Conservation (phyloP, 1,140 invertebrate genomes). For the Leptinotarsa defecta region DNA sequence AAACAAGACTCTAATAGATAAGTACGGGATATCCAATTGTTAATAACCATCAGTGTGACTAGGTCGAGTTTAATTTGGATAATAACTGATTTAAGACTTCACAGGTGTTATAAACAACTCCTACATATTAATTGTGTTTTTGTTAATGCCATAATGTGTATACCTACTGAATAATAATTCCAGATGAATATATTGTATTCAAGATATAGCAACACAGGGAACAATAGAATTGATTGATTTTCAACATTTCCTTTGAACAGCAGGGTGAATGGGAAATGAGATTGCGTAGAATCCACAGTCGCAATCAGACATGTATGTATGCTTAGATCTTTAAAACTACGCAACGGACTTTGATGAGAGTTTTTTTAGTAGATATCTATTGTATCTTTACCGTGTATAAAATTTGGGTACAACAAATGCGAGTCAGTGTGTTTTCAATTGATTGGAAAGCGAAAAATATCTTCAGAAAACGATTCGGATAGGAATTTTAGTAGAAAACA, state of each 20-base stretch:
- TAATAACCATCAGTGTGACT: conserved; percentile 9
- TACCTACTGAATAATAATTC: not conserved
- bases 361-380: too few relatives aligned
- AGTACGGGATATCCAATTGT: conserved; percentile 20
- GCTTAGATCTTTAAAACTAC: too few relatives aligned
- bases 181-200: not conserved
- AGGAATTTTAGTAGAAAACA: too few relatives aligned
- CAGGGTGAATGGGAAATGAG: not conserved
- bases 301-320: not conserved
- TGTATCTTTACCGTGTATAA: too few relatives aligned
- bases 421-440: too few relatives aligned
- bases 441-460: too few relatives aligned
- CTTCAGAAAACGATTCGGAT: too few relatives aligned
- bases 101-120: conserved; percentile 9
- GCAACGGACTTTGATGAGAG: too few relatives aligned
- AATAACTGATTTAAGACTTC: conserved; percentile 19
- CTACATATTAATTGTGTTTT: conserved; percentile 1
- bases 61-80: conserved; percentile 23
- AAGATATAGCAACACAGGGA: not conserved
- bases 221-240: not conserved
- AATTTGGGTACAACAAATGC: too few relatives aligned
- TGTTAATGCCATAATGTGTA: not conserved
- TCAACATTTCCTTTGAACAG: not conserved
- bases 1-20: conserved; percentile 25
- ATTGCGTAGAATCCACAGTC: not conserved